Percentiles rank a stretch among this genome's conserved stretches.
Conservation (phyloP, 2,888 invertebrate species). For the Odontothrips loti region DNA sequence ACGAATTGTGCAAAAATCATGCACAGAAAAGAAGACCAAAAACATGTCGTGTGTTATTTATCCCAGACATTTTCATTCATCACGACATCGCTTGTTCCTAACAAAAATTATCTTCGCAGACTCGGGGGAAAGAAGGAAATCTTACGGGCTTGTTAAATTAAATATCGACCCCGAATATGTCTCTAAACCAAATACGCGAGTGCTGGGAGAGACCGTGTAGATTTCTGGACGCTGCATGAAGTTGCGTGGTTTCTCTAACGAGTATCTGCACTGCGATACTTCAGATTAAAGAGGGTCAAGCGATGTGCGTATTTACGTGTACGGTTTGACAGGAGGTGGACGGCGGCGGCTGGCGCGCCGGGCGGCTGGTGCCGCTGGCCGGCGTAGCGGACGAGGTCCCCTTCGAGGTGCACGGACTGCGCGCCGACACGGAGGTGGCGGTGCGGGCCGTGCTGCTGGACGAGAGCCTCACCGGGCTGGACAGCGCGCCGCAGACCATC, state of each 20-base stretch:
- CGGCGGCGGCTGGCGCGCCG: background rate
- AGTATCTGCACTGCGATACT: background rate
- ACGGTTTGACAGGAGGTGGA: background rate
- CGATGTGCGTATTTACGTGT: background rate
- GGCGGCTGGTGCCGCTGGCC: background rate
- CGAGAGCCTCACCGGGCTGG: background rate
- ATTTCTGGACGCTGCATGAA: no score
- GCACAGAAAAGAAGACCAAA: no score
- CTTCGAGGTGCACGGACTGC: background rate
- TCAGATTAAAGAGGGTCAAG: background rate
- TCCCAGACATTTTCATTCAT: no score
- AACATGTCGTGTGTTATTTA: no score
- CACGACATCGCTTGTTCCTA: no score
- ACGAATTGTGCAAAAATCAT: no score
- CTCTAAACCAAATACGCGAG: no score
- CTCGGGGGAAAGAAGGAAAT: no score
- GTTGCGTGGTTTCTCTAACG: background rate
- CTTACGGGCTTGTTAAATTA: no score
- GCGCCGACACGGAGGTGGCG: background rate
- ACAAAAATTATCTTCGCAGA: no score
- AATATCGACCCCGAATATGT: no score
- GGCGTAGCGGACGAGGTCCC: background rate
- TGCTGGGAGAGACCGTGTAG: no score
- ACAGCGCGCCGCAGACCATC: background rate
- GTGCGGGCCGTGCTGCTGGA: background rate